Evolutionary conservation across 2,888 invertebrate species (phyloP).

Genomic region (Dimorphilus gyrociliatus): DNA sequence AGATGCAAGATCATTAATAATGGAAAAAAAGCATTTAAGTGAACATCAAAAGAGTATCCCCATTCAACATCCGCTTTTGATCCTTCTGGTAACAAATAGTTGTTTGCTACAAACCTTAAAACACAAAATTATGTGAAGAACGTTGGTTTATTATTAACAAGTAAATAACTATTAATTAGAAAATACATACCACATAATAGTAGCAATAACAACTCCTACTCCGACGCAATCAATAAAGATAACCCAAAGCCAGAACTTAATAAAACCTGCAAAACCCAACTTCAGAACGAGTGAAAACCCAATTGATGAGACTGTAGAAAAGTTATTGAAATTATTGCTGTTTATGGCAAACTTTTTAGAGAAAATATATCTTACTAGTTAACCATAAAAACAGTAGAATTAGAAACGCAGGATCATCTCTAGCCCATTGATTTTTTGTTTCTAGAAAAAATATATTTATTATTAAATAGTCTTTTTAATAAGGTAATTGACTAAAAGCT

Average conservation of each 20-base stretch:
- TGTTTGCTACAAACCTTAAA: constrained; percentile 63
- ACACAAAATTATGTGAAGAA: constrained; percentile 4
- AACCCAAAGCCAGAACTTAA: constrained; percentile 72
- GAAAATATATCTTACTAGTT: constrained; percentile 22
- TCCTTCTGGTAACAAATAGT: constrained; percentile 43
- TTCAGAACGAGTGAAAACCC: constrained; percentile 65
- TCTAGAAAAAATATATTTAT: constrained; percentile 50
- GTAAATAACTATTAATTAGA: neutral
- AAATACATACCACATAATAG: constrained; percentile 62
- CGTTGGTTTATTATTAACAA: neutral
- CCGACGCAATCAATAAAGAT: constrained; percentile 85
- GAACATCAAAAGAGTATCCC: constrained; percentile 96
- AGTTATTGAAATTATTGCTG: constrained; percentile 13
- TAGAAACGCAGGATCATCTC: constrained; percentile 95
- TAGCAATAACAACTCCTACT: constrained; percentile 67
- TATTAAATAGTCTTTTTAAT: constrained; percentile 4
- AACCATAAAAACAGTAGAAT: constrained; percentile 73
- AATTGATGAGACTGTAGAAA: constrained; percentile 63
- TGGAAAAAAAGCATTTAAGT: constrained; percentile 97
- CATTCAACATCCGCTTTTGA: constrained; percentile 89
- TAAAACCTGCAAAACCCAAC: constrained; percentile 47
- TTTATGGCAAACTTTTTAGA: constrained; percentile 2
- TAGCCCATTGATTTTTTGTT: constrained; percentile 92
- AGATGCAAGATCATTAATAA: constrained; percentile 79
- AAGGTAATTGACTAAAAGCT: neutral